Percentiles rank a stretch among this genome's conserved stretches.
Conservation (phyloP, 2,797 vertebrate species). For the Crocodylus rhombifer region DNA sequence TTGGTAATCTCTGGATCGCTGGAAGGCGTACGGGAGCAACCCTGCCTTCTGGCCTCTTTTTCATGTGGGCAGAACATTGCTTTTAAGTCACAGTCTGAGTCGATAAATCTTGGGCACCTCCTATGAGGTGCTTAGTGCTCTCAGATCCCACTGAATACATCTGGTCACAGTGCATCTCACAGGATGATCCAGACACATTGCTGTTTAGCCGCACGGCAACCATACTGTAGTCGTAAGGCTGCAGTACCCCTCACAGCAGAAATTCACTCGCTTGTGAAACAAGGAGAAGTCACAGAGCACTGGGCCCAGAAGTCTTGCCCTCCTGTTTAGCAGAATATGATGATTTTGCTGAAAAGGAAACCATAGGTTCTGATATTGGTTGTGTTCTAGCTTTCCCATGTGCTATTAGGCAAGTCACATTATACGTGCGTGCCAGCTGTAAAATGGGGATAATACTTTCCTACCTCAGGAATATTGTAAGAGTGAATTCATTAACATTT, state of each 20-base stretch:
- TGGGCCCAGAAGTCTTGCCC: not conserved
- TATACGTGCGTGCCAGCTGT: not conserved
- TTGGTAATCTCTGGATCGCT: too few species aligned
- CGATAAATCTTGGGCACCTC: not conserved
- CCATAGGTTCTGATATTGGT: not conserved
- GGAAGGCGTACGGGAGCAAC: too few species aligned
- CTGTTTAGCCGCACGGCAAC: not conserved
- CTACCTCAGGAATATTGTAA: not conserved
- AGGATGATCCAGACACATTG: not conserved
- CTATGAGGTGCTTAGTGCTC: not conserved
- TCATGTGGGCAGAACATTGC: too few species aligned
- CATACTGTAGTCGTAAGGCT: too few species aligned
- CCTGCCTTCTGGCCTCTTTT: too few species aligned
- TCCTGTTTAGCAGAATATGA: not conserved
- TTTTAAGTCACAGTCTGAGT: too few species aligned
- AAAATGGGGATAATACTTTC: not conserved
- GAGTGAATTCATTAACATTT: not conserved
- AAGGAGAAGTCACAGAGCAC: not conserved
- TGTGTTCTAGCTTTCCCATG: fast-evolving
- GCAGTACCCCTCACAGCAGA: not conserved
- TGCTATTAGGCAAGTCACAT: not conserved
- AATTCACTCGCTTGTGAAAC: not conserved
- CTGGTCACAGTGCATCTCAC: not conserved
- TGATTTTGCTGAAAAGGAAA: not conserved
- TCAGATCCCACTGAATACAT: not conserved